Evolutionary conservation across 2,888 invertebrate species (phyloP).

Genomic region (Thera obeliscata): DNA sequence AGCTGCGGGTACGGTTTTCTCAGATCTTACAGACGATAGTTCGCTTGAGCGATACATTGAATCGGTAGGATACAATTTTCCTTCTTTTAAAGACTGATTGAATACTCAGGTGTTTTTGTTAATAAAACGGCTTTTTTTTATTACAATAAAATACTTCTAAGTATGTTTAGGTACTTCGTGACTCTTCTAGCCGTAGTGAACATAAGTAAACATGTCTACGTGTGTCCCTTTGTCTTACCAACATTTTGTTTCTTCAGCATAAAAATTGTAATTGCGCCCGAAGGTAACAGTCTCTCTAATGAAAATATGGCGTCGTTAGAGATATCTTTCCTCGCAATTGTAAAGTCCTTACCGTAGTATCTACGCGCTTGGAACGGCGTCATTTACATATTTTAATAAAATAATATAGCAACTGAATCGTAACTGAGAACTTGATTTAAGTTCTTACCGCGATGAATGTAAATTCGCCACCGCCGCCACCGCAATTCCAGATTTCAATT

Average conservation of each 20-base stretch:
- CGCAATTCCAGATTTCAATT: conserved; percentile 84
- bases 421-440: conserved; percentile 85
- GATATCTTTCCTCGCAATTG: conserved; percentile 76
- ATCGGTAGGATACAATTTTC: conserved; percentile 24
- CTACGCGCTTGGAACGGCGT: conserved; percentile 72
- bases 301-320: conserved; percentile 80
- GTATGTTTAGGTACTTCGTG: no score
- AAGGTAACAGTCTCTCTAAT: conserved; percentile 72
- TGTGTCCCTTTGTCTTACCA: conserved; percentile 2
- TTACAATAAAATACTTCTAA: not conserved
- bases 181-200: not conserved
- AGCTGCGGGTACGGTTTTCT: conserved; percentile 67
- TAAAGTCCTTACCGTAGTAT: conserved; percentile 76
- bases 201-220: not conserved
- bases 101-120: conserved; percentile 6
- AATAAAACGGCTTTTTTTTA: not conserved
- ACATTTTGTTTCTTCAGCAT: conserved; percentile 51
- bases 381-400: conserved; percentile 85
- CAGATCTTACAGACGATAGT: conserved; percentile 36
- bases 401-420: conserved; percentile 85
- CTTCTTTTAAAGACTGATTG: conserved; percentile 17
- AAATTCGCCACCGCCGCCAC: conserved; percentile 78
- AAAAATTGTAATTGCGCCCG: conserved; percentile 60
- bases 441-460: conserved; percentile 85
- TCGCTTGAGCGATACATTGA: conserved; percentile 29